Evolutionary conservation across 2,888 invertebrate genomes (phyloP), one percentile per base, ranked within the genome.

Genomic region (Laspeyria flexula): DNA sequence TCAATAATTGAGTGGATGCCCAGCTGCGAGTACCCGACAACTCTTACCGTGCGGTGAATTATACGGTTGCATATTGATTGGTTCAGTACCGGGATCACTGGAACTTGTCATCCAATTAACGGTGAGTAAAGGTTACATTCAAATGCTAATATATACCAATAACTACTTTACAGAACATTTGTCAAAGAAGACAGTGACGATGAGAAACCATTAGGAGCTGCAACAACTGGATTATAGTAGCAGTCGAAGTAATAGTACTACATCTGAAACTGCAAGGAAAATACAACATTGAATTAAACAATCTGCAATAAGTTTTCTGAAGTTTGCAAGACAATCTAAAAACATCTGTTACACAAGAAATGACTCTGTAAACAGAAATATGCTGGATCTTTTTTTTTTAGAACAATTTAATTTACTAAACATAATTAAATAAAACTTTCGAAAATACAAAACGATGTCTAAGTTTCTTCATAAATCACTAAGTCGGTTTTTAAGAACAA

Each of bases 61-160:
- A 77, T 79, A 81, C 81, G 74, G 79, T 78, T 88, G 85, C 86
- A 89, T 91, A 91, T 91, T 90, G 89, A 91, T 91, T 88, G 78
- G 75, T 81, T 71, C 73, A 80, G 72, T 75, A 73, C 78, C 60
- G 74, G 76, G 77, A 85, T 80, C 76, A 74, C 78, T 77, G 70
- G 75, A 79, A 75, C 76, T 77, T 83, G 75, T 75, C 78, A 73
- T 75, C 72, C 71, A 76, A 77, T 75, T 73, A 77, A 67, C 74
- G 86, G 89, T 90, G 65, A 84, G 90, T 79, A 75, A 72, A n/a
- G 21, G 45, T 57, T 56, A 40, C 35, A 27, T 50, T 30, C 0
- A 48, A 44, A 38, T 56, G 18, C 47, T 45, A 34, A 43, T 30
- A 33, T 27, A 50, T 40, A 51, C 27, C 38, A 43, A 37, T 35